phyloP scores from a whole-genome alignment of 1,140 invertebrate species.

The Hypothenemus hampei region DNA sequence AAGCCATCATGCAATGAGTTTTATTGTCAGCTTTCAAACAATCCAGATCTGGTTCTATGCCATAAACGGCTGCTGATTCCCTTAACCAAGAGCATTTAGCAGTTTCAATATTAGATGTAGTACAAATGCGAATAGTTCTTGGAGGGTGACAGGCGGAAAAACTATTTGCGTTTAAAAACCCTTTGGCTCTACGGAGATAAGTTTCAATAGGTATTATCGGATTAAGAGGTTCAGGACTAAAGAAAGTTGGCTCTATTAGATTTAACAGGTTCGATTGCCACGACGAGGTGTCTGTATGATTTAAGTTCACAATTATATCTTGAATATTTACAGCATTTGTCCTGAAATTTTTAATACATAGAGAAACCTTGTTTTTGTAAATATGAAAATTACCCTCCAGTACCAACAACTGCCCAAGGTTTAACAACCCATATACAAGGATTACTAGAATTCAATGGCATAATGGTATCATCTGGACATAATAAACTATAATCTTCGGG shows the following conservation, averaged over 20 bases:
- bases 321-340: slow-evolving; percentile 54
- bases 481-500: slow-evolving; percentile 62
- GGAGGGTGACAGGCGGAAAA: slow-evolving; percentile 60
- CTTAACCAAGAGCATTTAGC: slow-evolving; percentile 71
- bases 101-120: slow-evolving; percentile 58
- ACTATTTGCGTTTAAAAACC: slow-evolving; percentile 53
- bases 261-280: slow-evolving; percentile 54
- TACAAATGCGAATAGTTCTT: slow-evolving; percentile 56
- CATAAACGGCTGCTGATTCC: slow-evolving; percentile 63
- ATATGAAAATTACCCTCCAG: slow-evolving; percentile 49
- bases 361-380: background rate
- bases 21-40: slow-evolving; percentile 54
- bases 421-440: slow-evolving; percentile 74
- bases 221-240: slow-evolving; percentile 46
- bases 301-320: slow-evolving; percentile 45
- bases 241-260: slow-evolving; percentile 51
- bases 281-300: slow-evolving; percentile 37
- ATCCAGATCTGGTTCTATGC: slow-evolving; percentile 65
- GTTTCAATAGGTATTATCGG: slow-evolving; percentile 52
- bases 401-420: slow-evolving; percentile 66
- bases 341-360: too few relatives aligned
- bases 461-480: slow-evolving; percentile 73
- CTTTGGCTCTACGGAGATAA: slow-evolving; percentile 55
- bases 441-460: slow-evolving; percentile 50
- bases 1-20: slow-evolving; percentile 60